phyloP scores from a whole-genome alignment of 2,797 vertebrate genomes.

The Fistularia commersonii region DNA sequence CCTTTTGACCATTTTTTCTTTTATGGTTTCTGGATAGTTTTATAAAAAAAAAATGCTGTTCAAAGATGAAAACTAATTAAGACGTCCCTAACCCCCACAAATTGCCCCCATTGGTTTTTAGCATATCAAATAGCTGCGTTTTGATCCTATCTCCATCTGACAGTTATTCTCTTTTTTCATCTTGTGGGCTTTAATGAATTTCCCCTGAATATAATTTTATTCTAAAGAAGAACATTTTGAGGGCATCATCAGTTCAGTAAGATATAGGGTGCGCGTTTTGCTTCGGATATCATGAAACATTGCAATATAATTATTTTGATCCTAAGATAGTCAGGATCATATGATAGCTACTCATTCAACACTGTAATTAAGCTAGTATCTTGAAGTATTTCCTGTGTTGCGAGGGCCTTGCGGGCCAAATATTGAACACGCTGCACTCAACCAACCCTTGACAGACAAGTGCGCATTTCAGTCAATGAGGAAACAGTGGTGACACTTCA shows the following conservation, averaged over 20 bases:
- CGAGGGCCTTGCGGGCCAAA: too few species aligned
- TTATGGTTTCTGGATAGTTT: slow-evolving; percentile 1
- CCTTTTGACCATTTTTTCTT: slow-evolving; percentile 6
- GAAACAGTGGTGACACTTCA: too few species aligned
- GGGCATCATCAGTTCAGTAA: slow-evolving; percentile 16
- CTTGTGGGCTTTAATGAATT: slow-evolving; percentile 13
- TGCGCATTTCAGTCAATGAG: too few species aligned
- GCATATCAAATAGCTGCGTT: slow-evolving; percentile 32
- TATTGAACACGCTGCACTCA: too few species aligned
- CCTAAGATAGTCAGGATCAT: too few species aligned
- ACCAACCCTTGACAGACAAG: too few species aligned
- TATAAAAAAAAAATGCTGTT: slow-evolving; percentile 17
- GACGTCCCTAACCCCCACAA: slow-evolving; percentile 5
- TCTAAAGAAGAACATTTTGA: slow-evolving; percentile 21
- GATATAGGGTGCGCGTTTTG: slow-evolving; percentile 10
- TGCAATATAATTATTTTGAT: not conserved
- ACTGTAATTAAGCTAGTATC: too few species aligned
- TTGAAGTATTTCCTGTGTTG: too few species aligned
- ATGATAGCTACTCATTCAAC: too few species aligned
- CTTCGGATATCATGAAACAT: slow-evolving; percentile 13
- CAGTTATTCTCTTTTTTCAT: slow-evolving; percentile 4
- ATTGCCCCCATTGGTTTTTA: slow-evolving; percentile 19
- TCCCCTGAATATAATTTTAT: slow-evolving; percentile 24
- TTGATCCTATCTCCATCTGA: slow-evolving; percentile 30
- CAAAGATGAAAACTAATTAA: slow-evolving; percentile 21